phyloP scores from a whole-genome alignment of 2,113 vertebrate species.

The Clarias macrocephalus region DNA sequence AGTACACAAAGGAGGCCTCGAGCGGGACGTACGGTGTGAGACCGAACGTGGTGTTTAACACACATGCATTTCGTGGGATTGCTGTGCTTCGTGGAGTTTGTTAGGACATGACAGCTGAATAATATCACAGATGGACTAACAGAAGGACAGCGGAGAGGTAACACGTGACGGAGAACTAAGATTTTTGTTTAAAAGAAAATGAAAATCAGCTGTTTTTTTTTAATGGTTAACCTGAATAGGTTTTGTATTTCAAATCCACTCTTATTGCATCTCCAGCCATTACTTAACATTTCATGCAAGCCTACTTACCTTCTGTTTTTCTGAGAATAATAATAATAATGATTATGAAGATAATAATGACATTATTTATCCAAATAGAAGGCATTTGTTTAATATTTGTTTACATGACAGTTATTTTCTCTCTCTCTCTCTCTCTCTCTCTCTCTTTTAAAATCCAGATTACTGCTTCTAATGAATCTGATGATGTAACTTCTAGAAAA shows the following conservation, averaged over 20 bases:
- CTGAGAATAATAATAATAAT: not conserved
- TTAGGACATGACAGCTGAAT: not conserved
- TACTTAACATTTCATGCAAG: not conserved
- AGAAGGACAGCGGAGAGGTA: not conserved
- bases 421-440: not conserved
- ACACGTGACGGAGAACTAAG: no score
- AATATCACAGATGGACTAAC: not conserved
- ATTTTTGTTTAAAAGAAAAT: no score
- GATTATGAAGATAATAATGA: no score
- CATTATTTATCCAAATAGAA: not conserved
- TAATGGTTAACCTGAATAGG: not conserved
- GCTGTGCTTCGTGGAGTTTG: not conserved
- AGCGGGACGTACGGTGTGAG: not conserved
- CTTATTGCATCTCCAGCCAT: not conserved
- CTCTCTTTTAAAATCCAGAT: not conserved
- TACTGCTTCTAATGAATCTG: not conserved
- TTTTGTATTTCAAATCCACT: not conserved
- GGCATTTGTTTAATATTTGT: not conserved
- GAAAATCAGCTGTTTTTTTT: not conserved
- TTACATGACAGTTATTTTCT: not conserved
- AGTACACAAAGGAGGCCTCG: constrained; percentile 3
- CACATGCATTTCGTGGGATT: no score
- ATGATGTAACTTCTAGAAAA: constrained; percentile 11
- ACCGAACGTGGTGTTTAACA: no score
- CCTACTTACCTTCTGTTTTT: not conserved